phyloP scores from a whole-genome alignment of 2,888 invertebrate species.

The Synanthedon vespiformis region DNA sequence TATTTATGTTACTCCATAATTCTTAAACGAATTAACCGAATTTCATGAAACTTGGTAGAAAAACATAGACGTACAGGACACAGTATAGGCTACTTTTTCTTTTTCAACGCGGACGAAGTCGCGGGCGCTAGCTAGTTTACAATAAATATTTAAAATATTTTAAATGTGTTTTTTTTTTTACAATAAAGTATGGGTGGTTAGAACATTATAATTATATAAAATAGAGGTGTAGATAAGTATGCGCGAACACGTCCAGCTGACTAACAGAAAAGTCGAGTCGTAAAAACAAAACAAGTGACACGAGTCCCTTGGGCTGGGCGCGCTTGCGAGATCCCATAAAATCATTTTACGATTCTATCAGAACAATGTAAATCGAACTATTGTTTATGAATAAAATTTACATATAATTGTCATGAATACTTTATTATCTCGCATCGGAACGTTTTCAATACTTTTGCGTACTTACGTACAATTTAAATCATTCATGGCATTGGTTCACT shows the following conservation, averaged over 20 bases:
- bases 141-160: too few relatives aligned
- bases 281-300: conserved; percentile 55
- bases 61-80: too few relatives aligned
- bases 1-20: too few relatives aligned
- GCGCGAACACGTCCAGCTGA: conserved; percentile 14
- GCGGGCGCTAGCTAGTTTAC: too few relatives aligned
- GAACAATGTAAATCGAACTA: conserved; percentile 34
- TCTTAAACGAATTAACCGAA: too few relatives aligned
- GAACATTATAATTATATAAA: too few relatives aligned
- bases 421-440: conserved; percentile 19
- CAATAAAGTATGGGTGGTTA: too few relatives aligned
- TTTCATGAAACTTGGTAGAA: too few relatives aligned
- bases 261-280: conserved; percentile 20
- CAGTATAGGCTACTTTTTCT: too few relatives aligned
- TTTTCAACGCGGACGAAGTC: too few relatives aligned
- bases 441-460: conserved; percentile 8
- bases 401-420: conserved; percentile 22
- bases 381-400: conserved; percentile 52
- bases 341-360: conserved; percentile 61
- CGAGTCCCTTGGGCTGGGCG: conserved; percentile 46
- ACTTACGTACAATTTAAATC: background rate
- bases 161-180: too few relatives aligned
- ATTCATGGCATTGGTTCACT: background rate
- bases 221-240: too few relatives aligned
- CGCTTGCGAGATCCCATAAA: conserved; percentile 41